Conservation (phyloP, 2,888 invertebrate species). For the Caenorhabditis sinica region DNA sequence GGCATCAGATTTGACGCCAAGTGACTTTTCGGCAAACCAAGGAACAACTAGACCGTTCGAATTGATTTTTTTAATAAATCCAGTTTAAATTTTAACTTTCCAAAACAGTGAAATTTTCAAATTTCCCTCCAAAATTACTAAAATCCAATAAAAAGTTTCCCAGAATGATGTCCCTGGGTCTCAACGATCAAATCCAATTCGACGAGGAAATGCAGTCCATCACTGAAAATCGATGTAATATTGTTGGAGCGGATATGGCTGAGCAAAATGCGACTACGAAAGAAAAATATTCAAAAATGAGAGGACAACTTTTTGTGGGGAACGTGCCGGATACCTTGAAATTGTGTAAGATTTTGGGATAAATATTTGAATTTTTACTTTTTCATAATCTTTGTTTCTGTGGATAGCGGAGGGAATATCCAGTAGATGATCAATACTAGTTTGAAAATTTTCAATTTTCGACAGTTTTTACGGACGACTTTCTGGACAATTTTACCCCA, state of each 20-base stretch:
- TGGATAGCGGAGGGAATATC: no score
- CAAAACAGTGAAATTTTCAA: not conserved
- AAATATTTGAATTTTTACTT: no score
- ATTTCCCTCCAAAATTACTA: no score
- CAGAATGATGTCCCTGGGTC: constrained; percentile 57
- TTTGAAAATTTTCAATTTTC: no score
- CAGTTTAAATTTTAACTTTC: not conserved
- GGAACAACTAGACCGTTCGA: no score
- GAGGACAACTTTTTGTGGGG: constrained; percentile 47
- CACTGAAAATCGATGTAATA: constrained; percentile 48
- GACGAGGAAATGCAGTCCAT: constrained; percentile 58
- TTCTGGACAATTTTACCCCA: no score
- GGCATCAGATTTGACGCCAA: no score
- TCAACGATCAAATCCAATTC: constrained; percentile 58
- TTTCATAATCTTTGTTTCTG: no score
- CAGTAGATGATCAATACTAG: no score
- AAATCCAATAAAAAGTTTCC: not conserved
- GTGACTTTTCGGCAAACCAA: no score
- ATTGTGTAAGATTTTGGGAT: constrained; percentile 30
- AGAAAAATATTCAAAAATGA: constrained; percentile 42
- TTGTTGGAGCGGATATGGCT: constrained; percentile 60
- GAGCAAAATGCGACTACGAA: constrained; percentile 39
- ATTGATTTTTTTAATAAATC: not conserved
- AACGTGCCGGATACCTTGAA: constrained; percentile 45
- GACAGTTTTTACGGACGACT: no score